Conservation (phyloP, 2,797 vertebrate species). For the Chiloscyllium punctatum region DNA sequence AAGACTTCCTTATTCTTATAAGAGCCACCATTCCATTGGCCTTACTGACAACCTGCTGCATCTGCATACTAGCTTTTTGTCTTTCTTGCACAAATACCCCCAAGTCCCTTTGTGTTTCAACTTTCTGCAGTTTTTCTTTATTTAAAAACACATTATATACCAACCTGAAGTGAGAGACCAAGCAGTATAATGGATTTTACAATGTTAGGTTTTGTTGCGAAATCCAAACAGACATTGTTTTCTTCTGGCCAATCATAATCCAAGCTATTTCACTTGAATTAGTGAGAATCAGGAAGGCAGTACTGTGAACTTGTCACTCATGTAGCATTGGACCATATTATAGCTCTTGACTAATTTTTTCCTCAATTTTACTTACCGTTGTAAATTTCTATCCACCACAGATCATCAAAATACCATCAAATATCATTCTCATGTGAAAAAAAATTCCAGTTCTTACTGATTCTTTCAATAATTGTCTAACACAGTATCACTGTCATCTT, state of each 20-base stretch:
- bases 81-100: too few species aligned
- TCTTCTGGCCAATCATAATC: not conserved
- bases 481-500: not conserved
- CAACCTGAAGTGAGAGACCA: too few species aligned
- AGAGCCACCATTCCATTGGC: too few species aligned
- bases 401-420: not conserved
- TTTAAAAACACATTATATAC: too few species aligned
- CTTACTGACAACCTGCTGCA: too few species aligned
- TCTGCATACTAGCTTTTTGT: too few species aligned
- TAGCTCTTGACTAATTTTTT: not conserved
- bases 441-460: not conserved
- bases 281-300: not conserved
- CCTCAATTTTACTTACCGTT: not conserved
- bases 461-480: not conserved
- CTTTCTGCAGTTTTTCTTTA: too few species aligned
- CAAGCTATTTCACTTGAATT: not conserved
- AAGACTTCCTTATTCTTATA: too few species aligned
- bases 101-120: too few species aligned
- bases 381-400: not conserved
- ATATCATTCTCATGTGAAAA: not conserved
- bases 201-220: not conserved
- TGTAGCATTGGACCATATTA: not conserved
- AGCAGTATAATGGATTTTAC: not conserved
- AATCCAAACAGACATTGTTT: not conserved
- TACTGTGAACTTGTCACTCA: not conserved